Evolutionary conservation across 2,888 invertebrate species (phyloP).

Genomic region (Diarsia rubi): DNA sequence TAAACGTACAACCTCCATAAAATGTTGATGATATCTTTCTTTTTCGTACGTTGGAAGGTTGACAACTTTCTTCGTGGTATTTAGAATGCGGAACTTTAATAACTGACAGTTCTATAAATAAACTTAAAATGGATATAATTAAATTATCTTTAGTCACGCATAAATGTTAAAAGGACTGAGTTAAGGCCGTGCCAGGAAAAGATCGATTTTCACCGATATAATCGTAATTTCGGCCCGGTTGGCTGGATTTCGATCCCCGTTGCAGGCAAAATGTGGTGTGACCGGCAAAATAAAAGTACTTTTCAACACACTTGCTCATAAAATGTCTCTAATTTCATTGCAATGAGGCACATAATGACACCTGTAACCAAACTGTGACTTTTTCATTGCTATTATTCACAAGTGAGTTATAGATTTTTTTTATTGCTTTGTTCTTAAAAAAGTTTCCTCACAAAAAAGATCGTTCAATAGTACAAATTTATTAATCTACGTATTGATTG

Average conservation of each 20-base stretch:
- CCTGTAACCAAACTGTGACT: too few relatives aligned
- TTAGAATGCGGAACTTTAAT: not conserved
- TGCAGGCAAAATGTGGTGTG: not conserved
- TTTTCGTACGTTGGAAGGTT: constrained; percentile 7
- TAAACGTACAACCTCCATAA: constrained; percentile 7
- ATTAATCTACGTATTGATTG: too few relatives aligned
- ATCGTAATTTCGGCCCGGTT: not conserved
- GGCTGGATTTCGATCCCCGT: not conserved
- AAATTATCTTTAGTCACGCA: not conserved
- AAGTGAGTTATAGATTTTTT: too few relatives aligned
- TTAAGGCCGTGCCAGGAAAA: not conserved
- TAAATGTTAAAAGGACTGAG: not conserved
- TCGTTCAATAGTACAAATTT: too few relatives aligned
- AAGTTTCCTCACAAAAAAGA: too few relatives aligned
- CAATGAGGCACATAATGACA: too few relatives aligned
- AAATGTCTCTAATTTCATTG: too few relatives aligned
- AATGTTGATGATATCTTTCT: not conserved
- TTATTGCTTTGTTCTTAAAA: too few relatives aligned
- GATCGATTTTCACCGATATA: not conserved
- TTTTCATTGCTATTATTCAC: too few relatives aligned
- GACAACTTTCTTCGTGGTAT: constrained; percentile 42
- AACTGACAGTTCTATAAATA: not conserved
- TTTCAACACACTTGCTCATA: too few relatives aligned
- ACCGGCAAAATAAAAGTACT: not conserved
- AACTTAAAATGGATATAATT: not conserved